phyloP scores from a whole-genome alignment of 2,113 vertebrate species.

The Oxyruncus cristatus region DNA sequence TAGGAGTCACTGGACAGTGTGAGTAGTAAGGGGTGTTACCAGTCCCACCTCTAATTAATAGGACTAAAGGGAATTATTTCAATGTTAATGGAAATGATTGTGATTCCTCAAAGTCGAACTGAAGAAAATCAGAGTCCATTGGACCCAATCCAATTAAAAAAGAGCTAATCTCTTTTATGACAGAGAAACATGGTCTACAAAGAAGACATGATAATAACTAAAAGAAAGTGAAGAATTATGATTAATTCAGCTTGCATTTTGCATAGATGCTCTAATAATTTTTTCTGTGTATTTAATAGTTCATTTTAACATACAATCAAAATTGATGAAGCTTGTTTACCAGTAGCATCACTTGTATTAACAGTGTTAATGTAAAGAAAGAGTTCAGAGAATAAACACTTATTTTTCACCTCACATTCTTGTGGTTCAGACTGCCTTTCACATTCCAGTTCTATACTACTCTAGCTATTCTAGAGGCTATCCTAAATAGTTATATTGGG shows the following conservation, averaged over 20 bases:
- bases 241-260: not conserved
- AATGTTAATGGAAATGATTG: not conserved
- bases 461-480: not conserved
- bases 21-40: not conserved
- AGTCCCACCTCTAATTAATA: conserved; percentile 1
- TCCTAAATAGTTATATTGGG: not conserved
- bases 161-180: conserved; percentile 10
- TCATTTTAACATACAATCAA: not conserved
- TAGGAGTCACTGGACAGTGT: not conserved
- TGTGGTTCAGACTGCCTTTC: not conserved
- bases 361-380: not conserved
- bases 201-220: not conserved
- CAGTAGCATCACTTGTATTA: not conserved
- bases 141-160: conserved; percentile 57
- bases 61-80: conserved; percentile 9
- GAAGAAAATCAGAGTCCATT: conserved; percentile 38
- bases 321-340: not conserved
- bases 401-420: not conserved
- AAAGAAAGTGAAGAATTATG: not conserved
- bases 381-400: not conserved
- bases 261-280: not conserved
- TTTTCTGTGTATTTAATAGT: not conserved
- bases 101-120: conserved; percentile 28
- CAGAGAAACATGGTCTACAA: not conserved
- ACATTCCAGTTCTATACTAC: not conserved